A percentile compares a stretch with the other conserved stretches of the same genome.
Evolutionary conservation across 2,888 invertebrate species (phyloP).

Genomic region (Bibio marci): DNA sequence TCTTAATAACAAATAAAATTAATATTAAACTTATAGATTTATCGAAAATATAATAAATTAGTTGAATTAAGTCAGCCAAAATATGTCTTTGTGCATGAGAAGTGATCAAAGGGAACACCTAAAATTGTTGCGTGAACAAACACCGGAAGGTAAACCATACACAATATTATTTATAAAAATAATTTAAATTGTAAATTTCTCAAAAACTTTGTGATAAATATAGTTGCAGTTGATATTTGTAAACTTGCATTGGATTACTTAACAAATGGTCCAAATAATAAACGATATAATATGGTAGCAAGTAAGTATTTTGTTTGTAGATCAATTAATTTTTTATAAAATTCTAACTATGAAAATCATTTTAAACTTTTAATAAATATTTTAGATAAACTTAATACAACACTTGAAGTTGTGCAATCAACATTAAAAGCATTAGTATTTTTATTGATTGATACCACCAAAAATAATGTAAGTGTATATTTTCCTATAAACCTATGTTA

Average conservation of each 20-base stretch:
- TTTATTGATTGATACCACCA: constrained; percentile 51
- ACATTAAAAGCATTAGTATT: constrained; percentile 57
- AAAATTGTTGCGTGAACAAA: constrained; percentile 32
- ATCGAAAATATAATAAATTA: too few relatives aligned
- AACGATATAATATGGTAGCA: constrained; percentile 35
- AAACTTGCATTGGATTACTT: constrained; percentile 42
- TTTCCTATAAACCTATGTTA: too few relatives aligned
- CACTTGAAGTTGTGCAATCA: constrained; percentile 30
- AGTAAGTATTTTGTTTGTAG: constrained; percentile 11
- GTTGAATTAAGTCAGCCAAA: too few relatives aligned
- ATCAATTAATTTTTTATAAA: too few relatives aligned
- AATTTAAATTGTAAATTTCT: not conserved
- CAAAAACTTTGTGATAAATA: too few relatives aligned
- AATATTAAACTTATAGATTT: too few relatives aligned
- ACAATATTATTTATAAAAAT: not conserved
- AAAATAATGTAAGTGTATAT: constrained; percentile 39
- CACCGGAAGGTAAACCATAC: constrained; percentile 29
- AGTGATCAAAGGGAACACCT: constrained; percentile 40
- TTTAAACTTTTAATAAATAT: constrained; percentile 7
- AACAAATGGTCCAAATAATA: constrained; percentile 39
- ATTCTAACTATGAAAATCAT: not conserved
- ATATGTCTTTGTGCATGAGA: constrained; percentile 23
- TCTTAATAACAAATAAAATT: too few relatives aligned
- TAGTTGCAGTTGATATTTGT: constrained; percentile 43
- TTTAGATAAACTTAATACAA: constrained; percentile 33